phyloP scores from a whole-genome alignment of 2,113 vertebrate genomes.

The Spea bombifrons region DNA sequence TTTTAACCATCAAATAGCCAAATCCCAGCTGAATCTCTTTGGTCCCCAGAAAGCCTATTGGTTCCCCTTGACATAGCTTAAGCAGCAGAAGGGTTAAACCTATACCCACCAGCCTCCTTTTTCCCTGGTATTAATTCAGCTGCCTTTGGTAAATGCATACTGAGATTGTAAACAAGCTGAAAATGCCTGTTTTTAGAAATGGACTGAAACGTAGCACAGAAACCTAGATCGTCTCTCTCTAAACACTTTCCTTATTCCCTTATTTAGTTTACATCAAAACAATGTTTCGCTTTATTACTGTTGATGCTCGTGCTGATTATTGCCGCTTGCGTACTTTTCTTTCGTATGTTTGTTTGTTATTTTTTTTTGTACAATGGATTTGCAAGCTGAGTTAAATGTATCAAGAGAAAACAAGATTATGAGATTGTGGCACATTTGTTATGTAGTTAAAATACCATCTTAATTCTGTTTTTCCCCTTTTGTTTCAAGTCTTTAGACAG shows the following conservation, averaged over 20 bases:
- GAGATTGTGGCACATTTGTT: background rate
- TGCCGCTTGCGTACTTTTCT: background rate
- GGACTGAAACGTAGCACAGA: background rate
- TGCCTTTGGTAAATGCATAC: background rate
- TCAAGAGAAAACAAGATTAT: constrained; percentile 5
- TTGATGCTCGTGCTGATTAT: background rate
- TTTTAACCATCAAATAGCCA: too few species aligned
- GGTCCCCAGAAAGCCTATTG: too few species aligned
- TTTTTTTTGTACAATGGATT: background rate
- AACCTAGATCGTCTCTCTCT: background rate
- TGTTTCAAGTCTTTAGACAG: background rate
- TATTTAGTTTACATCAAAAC: background rate
- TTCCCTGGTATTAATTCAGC: background rate
- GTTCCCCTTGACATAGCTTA: too few species aligned
- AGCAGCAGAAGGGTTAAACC: background rate
- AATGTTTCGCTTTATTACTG: background rate
- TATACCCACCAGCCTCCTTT: too few species aligned
- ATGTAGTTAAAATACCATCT: background rate
- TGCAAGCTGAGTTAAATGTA: background rate
- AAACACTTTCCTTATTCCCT: background rate
- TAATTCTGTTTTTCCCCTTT: background rate
- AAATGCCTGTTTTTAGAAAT: background rate
- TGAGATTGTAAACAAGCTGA: too few species aligned
- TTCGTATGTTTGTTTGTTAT: background rate
- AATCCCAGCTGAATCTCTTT: too few species aligned